Evolutionary conservation across 2,797 vertebrate genomes (phyloP).

Genomic region (Propithecus deckenii): DNA sequence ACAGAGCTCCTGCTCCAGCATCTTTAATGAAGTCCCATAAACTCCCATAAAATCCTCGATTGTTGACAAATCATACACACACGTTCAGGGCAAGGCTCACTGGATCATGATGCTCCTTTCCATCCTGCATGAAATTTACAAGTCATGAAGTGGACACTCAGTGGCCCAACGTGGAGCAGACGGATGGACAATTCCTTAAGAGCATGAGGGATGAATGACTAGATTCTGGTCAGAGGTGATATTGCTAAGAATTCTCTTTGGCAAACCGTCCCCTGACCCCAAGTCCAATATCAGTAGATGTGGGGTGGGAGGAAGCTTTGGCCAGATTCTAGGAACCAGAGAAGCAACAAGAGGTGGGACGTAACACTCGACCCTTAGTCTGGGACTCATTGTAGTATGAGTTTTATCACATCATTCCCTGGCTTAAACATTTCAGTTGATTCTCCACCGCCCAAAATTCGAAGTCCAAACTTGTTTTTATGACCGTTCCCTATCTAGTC

Average conservation of each 20-base stretch:
- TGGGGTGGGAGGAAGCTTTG: background rate
- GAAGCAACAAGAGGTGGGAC: background rate
- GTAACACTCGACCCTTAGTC: background rate
- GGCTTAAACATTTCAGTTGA: background rate
- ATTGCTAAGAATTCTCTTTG: background rate
- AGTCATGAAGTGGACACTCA: slow-evolving; percentile 57
- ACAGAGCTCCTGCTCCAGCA: slow-evolving; percentile 89
- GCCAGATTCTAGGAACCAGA: background rate
- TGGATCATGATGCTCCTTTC: slow-evolving; percentile 79
- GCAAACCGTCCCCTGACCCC: background rate
- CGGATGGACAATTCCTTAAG: background rate
- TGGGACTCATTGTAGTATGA: background rate
- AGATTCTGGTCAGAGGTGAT: background rate
- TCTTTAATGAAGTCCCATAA: slow-evolving; percentile 94
- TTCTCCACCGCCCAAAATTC: background rate
- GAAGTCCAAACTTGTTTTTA: slow-evolving; percentile 9
- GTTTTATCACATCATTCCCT: background rate
- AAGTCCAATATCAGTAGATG: background rate
- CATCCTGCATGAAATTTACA: slow-evolving; percentile 72
- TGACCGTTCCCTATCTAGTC: background rate
- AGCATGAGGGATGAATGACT: background rate
- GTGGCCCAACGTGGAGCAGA: slow-evolving; percentile 20
- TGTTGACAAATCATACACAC: slow-evolving; percentile 89
- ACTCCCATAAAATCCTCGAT: slow-evolving; percentile 90
- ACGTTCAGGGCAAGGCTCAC: slow-evolving; percentile 70